phyloP scores from a whole-genome alignment of 2,797 vertebrate genomes.

The Loriculus beryllinus region DNA sequence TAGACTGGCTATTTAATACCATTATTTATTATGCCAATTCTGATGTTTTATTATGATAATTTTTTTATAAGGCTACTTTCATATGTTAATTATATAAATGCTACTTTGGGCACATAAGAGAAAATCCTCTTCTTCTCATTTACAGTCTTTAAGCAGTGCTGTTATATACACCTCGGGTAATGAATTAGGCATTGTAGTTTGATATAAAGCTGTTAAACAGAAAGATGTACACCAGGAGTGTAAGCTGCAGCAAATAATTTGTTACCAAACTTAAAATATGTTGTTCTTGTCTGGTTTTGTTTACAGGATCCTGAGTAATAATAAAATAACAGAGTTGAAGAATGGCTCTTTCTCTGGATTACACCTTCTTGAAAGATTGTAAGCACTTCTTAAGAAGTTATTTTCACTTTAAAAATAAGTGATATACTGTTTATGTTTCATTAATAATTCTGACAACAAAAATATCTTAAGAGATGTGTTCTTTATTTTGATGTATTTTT shows the following conservation, averaged over 20 bases:
- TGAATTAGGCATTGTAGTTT: background rate
- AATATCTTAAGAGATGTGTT: background rate
- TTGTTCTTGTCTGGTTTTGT: conserved; percentile 33
- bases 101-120: background rate
- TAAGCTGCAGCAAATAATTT: background rate
- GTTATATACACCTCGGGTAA: background rate
- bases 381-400: conserved; percentile 73
- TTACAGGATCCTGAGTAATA: conserved; percentile 94
- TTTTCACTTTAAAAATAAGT: background rate
- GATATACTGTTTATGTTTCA: background rate
- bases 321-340: conserved; percentile 93
- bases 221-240: background rate
- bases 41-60: background rate
- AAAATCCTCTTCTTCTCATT: background rate
- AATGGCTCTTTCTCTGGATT: conserved; percentile 93
- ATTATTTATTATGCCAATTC: background rate
- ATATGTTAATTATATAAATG: background rate
- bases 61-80: background rate
- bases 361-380: conserved; percentile 91
- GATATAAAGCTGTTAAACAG: background rate
- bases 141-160: background rate
- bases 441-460: background rate
- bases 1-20: background rate
- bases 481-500: background rate
- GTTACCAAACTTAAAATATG: background rate